A percentile compares a stretch with the other conserved stretches of the same genome.
phyloP scores from a whole-genome alignment of 2,888 invertebrate species.

The Pseudanteris insignis region DNA sequence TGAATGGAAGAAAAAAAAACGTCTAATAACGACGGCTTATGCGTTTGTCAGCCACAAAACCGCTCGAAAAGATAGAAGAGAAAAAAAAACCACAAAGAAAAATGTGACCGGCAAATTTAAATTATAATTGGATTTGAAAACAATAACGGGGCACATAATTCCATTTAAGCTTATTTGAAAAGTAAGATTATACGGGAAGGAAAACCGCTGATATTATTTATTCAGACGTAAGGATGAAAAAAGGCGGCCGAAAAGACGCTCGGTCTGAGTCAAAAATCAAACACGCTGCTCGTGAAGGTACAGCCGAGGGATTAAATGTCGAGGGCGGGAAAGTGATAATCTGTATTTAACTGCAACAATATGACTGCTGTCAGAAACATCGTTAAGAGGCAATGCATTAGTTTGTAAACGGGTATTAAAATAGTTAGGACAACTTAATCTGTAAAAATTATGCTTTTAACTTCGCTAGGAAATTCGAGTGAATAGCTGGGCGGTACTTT shows the following conservation, averaged over 20 bases:
- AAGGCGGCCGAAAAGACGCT: conserved; percentile 31
- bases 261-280: conserved; percentile 30
- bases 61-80: too few relatives aligned
- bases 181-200: conserved; percentile 12
- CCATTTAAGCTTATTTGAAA: conserved; percentile 13
- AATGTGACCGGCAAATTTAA: not conserved
- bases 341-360: conserved; percentile 61
- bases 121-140: conserved; percentile 3
- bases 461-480: conserved; percentile 49
- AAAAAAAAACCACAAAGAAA: not conserved
- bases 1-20: not conserved
- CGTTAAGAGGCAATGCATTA: conserved; percentile 54
- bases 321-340: conserved; percentile 63
- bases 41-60: too few relatives aligned
- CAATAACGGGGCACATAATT: not conserved
- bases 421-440: conserved; percentile 50
- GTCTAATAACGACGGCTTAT: too few relatives aligned
- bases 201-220: conserved; percentile 18
- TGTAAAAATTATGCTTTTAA: conserved; percentile 61
- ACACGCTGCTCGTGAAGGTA: conserved; percentile 16
- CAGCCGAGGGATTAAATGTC: conserved; percentile 34
- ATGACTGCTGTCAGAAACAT: conserved; percentile 45
- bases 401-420: conserved; percentile 58
- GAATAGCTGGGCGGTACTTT: conserved; percentile 12
- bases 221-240: conserved; percentile 15